Percentiles rank a stretch among this genome's conserved stretches.
phyloP scores from a whole-genome alignment of 2,113 vertebrate genomes.

The Gymnobelideus leadbeateri region DNA sequence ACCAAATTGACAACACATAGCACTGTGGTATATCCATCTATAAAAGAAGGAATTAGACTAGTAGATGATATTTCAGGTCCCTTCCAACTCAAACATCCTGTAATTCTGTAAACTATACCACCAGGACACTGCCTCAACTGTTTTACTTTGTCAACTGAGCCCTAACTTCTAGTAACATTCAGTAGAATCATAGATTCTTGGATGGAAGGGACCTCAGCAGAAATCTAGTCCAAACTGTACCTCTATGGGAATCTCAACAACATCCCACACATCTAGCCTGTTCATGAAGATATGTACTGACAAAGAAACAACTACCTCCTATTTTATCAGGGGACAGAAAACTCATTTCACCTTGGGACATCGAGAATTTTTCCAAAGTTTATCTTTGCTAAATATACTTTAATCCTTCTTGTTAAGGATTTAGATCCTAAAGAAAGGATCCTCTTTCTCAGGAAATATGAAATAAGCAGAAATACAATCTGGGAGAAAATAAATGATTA shows the following conservation, averaged over 20 bases:
- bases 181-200: not conserved
- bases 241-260: not conserved
- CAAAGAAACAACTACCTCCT: not conserved
- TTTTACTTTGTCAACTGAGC: not conserved
- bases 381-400: not conserved
- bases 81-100: not conserved
- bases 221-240: not conserved
- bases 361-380: not conserved
- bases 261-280: not conserved
- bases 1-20: not conserved
- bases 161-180: not conserved
- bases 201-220: not conserved
- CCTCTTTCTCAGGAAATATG: not conserved
- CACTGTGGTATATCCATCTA: not conserved
- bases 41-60: not conserved
- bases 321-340: not conserved
- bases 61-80: not conserved
- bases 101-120: not conserved
- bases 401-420: not conserved
- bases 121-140: not conserved
- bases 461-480: not conserved
- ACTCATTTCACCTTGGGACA: not conserved
- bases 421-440: no score
- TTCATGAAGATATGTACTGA: not conserved
- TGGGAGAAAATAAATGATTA: not conserved